These are phyloP conservation scores for Drosophila grimshawi DNA, from an alignment of 1,140 invertebrate species.

Conservation along the genomic window DNA sequence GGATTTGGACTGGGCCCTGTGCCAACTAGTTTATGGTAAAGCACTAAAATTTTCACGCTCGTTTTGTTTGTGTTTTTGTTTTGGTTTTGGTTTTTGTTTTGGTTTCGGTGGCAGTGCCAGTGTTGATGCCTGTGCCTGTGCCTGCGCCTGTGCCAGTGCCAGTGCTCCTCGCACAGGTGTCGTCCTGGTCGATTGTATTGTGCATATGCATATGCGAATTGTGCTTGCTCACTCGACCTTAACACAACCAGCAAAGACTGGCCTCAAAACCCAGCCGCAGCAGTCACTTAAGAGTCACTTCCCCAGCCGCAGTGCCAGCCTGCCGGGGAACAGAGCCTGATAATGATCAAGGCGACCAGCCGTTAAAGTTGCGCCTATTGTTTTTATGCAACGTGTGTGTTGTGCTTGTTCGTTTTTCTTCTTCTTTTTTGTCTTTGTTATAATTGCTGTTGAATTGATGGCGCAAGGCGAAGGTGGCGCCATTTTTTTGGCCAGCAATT, in stretches of 20 bases:
- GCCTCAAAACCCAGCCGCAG: slow-evolving; percentile 65
- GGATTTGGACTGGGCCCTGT: slow-evolving; percentile 12
- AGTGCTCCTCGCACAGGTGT: slow-evolving; percentile 11
- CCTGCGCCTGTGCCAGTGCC: too few relatives aligned
- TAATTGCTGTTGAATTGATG: slow-evolving; percentile 75
- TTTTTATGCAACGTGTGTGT: slow-evolving; percentile 58
- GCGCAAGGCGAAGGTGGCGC: slow-evolving; percentile 53
- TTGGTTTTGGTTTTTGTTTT: too few relatives aligned
- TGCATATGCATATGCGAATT: slow-evolving; percentile 45
- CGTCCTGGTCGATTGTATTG: slow-evolving; percentile 7
- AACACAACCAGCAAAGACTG: slow-evolving; percentile 61
- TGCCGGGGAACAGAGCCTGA: slow-evolving; percentile 36
- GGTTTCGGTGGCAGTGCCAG: too few relatives aligned
- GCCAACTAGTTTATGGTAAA: slow-evolving; percentile 72
- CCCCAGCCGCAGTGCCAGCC: slow-evolving; percentile 19
- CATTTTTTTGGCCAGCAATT: slow-evolving; percentile 74
- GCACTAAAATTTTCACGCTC: slow-evolving; percentile 62
- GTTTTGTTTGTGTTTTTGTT: slow-evolving; percentile 43
- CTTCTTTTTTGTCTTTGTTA: slow-evolving; percentile 18
- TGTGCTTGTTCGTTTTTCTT: slow-evolving; percentile 44
- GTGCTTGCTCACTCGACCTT: slow-evolving; percentile 73
- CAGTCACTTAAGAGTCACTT: slow-evolving; percentile 66
- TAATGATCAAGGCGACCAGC: slow-evolving; percentile 74
- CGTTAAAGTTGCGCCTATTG: slow-evolving; percentile 71
- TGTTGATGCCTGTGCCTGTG: too few relatives aligned